A percentile compares a stretch with the other conserved stretches of the same genome.
Conservation (phyloP, 2,113 vertebrate species). For the Clarias gariepinus region DNA sequence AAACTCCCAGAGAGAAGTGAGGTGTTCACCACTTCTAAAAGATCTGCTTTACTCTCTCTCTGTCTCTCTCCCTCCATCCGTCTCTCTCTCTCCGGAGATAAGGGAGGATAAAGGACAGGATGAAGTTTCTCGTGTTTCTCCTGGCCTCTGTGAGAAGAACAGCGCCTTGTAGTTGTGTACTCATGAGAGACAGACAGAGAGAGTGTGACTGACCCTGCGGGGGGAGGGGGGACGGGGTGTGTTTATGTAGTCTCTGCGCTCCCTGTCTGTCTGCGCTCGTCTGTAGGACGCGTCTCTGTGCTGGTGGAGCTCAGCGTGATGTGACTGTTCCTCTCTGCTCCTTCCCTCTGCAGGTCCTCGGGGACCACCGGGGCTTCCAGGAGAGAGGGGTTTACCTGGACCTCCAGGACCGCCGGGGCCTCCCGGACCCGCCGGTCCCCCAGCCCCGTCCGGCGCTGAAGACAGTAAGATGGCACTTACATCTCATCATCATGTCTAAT, state of each 20-base stretch:
- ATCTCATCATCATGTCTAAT: background rate
- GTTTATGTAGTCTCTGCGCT: too few species aligned
- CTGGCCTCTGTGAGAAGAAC: constrained; percentile 21
- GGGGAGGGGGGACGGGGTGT: too few species aligned
- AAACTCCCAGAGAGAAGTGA: too few species aligned
- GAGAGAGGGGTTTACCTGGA: constrained; percentile 82
- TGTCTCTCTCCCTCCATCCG: too few species aligned
- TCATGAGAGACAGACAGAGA: constrained; percentile 2
- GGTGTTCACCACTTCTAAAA: too few species aligned
- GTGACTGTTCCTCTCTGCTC: constrained; percentile 22
- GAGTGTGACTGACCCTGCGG: background rate
- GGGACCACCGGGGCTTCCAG: constrained; percentile 82
- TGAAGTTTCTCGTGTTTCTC: constrained; percentile 23
- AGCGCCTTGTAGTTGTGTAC: constrained; percentile 27
- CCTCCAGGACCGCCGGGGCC: constrained; percentile 70
- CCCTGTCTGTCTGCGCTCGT: background rate
- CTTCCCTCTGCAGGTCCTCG: constrained; percentile 71
- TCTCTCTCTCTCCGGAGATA: background rate
- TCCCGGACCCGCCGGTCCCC: constrained; percentile 61
- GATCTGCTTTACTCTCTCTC: too few species aligned
- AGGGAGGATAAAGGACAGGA: background rate
- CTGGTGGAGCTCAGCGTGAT: constrained; percentile 1
- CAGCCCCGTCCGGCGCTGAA: constrained; percentile 63
- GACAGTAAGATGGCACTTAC: constrained; percentile 63
- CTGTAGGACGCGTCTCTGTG: background rate